These are phyloP conservation scores for Dicaeum eximium DNA, from an alignment of 2,113 vertebrate genomes.

Conservation along the genomic window DNA sequence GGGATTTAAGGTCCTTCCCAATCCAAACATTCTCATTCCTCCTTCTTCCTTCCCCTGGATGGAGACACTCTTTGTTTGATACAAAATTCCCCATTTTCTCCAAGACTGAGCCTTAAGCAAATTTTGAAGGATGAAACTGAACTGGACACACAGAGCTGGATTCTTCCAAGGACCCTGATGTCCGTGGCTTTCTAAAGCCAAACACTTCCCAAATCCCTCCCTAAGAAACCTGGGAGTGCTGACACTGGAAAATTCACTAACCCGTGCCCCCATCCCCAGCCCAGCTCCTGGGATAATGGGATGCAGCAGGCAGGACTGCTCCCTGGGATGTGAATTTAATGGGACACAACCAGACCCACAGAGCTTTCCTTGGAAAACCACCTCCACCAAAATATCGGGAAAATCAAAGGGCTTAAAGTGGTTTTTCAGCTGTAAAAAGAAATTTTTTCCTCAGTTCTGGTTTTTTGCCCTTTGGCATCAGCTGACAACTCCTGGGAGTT, in stretches of 20 bases:
- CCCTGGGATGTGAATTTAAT: neutral
- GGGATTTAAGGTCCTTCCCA: neutral
- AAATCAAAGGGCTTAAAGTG: neutral
- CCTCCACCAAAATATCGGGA: rapidly evolving
- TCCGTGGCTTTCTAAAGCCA: neutral
- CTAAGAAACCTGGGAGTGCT: neutral
- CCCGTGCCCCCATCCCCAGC: rapidly evolving
- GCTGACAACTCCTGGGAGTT: neutral
- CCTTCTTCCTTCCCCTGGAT: no score
- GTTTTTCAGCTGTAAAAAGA: neutral
- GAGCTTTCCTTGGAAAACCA: neutral
- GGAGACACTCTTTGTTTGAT: neutral
- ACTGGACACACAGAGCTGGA: neutral
- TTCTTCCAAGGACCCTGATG: neutral
- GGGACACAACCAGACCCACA: neutral
- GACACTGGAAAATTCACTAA: rapidly evolving
- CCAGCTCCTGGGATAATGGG: neutral
- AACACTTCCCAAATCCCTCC: neutral
- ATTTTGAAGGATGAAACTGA: neutral
- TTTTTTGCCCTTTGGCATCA: neutral
- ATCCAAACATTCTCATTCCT: neutral
- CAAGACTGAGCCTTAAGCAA: no score
- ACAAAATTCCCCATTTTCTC: neutral
- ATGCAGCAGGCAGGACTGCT: neutral
- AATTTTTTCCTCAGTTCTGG: no score